phyloP scores from a whole-genome alignment of 2,797 vertebrate genomes.

The Pitangus sulphuratus region DNA sequence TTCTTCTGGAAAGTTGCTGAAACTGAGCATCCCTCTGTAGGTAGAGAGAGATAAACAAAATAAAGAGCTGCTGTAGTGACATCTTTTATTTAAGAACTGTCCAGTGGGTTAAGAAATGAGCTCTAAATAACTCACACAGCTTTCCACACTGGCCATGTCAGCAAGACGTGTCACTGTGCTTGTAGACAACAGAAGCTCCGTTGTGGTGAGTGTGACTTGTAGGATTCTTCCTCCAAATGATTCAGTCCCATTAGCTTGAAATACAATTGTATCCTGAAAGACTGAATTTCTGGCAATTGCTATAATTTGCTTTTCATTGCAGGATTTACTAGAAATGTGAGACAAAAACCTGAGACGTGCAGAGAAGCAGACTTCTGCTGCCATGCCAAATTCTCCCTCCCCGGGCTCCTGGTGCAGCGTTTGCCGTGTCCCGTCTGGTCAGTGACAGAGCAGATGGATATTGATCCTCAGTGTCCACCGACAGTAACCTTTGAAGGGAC shows the following conservation, averaged over 20 bases:
- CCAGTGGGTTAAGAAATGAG: background rate
- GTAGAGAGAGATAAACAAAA: background rate
- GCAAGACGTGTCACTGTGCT: background rate
- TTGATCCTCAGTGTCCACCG: conserved; percentile 73
- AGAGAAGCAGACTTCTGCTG: background rate
- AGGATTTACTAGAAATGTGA: background rate
- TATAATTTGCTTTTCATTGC: background rate
- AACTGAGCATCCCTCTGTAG: background rate
- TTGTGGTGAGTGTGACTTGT: background rate
- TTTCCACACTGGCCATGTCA: background rate
- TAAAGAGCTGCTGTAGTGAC: background rate
- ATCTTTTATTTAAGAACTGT: background rate
- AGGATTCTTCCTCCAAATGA: background rate
- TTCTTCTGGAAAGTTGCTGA: background rate
- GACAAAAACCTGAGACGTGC: fast-evolving
- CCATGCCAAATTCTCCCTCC: fast-evolving
- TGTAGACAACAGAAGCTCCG: background rate
- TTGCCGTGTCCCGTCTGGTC: conserved; percentile 20
- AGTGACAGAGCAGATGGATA: conserved; percentile 82
- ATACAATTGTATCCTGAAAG: background rate
- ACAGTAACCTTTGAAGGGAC: conserved; percentile 80
- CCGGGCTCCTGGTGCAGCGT: background rate
- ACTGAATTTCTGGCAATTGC: background rate
- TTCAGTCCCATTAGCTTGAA: background rate
- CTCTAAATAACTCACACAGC: background rate